Evolutionary conservation across 2,888 invertebrate species (phyloP).

Genomic region (Strigamia crassipes): DNA sequence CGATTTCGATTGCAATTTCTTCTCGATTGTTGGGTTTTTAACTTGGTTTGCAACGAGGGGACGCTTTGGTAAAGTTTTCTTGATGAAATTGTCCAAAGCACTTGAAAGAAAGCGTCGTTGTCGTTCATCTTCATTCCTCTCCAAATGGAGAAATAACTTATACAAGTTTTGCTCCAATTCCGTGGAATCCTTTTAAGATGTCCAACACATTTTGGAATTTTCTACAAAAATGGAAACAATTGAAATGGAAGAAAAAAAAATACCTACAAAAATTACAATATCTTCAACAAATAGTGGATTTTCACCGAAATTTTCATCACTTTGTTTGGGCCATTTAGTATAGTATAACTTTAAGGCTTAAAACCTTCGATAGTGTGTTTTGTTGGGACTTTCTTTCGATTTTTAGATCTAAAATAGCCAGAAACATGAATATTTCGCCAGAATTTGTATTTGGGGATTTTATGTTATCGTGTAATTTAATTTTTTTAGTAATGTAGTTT

Average conservation of each 20-base stretch:
- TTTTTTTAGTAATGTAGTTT: no score
- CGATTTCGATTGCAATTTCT: slow-evolving; percentile 11
- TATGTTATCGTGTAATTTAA: no score
- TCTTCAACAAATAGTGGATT: no score
- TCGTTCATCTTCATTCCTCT: slow-evolving; percentile 22
- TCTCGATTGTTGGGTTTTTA: slow-evolving; percentile 33
- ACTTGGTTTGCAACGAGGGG: slow-evolving; percentile 27
- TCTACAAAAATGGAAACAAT: background rate
- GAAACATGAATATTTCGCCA: no score
- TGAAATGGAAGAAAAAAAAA: background rate
- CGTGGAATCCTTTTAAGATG: slow-evolving; percentile 32
- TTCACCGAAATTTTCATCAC: no score
- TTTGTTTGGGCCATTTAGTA: no score
- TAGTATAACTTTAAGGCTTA: no score
- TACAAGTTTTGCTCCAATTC: slow-evolving; percentile 5
- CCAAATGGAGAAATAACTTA: slow-evolving; percentile 20
- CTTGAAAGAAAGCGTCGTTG: slow-evolving; percentile 21
- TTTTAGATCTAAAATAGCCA: no score
- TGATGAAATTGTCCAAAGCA: slow-evolving; percentile 40
- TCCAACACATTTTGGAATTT: slow-evolving; percentile 15
- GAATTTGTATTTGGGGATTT: no score
- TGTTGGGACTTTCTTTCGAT: no score
- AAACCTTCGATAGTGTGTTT: no score
- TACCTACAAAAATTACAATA: background rate
- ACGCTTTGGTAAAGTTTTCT: slow-evolving; percentile 26